These are phyloP conservation scores for Peromyscus californicus DNA, from an alignment of 2,113 vertebrate species.

Conservation along the genomic window DNA sequence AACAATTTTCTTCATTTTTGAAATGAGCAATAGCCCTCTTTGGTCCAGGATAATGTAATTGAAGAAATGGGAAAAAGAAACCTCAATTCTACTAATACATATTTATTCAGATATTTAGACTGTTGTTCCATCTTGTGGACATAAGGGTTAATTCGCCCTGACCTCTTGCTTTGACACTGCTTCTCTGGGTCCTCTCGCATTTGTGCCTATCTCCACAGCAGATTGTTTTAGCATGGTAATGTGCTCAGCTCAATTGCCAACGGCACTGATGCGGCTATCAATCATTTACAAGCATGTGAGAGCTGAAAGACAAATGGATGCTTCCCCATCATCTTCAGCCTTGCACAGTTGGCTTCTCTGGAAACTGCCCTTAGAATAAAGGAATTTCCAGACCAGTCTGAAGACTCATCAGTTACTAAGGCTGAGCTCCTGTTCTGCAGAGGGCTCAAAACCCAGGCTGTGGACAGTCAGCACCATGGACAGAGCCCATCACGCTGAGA, in stretches of 20 bases:
- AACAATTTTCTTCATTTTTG: background rate
- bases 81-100: background rate
- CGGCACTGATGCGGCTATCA: constrained; percentile 64
- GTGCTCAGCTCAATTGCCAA: constrained; percentile 64
- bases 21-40: background rate
- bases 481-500: background rate
- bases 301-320: constrained; percentile 63
- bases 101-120: constrained; percentile 15
- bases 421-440: constrained; percentile 28
- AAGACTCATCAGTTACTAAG: constrained; percentile 32
- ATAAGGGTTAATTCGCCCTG: constrained; percentile 23
- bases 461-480: background rate
- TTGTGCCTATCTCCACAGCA: constrained; percentile 26
- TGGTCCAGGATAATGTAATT: background rate
- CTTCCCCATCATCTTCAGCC: constrained; percentile 40
- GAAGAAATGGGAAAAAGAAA: constrained; percentile 41
- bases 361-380: constrained; percentile 60
- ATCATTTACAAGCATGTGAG: constrained; percentile 59
- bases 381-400: constrained; percentile 60
- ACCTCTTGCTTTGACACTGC: constrained; percentile 66
- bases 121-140: constrained; percentile 18
- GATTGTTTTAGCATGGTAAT: constrained; percentile 73
- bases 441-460: background rate
- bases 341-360: constrained; percentile 52
- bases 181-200: constrained; percentile 55